phyloP scores from a whole-genome alignment of 1,140 invertebrate species.

The Sitodiplosis mosellana region DNA sequence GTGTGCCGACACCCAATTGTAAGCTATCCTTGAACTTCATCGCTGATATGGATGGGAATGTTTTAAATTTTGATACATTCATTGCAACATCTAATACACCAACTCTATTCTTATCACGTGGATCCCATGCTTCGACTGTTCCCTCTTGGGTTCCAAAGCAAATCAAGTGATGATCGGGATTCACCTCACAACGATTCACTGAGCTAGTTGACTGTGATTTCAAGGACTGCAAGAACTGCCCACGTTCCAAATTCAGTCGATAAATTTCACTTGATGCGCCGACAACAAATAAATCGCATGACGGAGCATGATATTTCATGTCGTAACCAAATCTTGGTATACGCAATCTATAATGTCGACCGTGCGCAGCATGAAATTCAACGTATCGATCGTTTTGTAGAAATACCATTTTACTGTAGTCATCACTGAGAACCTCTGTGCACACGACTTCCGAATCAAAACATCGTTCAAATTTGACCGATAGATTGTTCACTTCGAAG shows the following conservation, averaged over 20 bases:
- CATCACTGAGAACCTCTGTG: constrained; percentile 74
- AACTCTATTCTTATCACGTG: constrained; percentile 52
- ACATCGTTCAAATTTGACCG: constrained; percentile 96
- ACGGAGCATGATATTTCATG: constrained; percentile 74
- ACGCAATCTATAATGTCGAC: constrained; percentile 74
- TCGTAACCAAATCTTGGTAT: constrained; percentile 94
- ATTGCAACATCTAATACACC: constrained; percentile 74
- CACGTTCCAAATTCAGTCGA: constrained; percentile 87
- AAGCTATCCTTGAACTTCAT: constrained; percentile 67
- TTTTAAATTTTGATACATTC: constrained; percentile 25
- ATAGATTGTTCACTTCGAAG: constrained; percentile 89
- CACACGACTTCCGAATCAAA: constrained; percentile 88
- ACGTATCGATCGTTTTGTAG: constrained; percentile 74
- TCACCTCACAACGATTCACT: constrained; percentile 75
- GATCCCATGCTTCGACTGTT: constrained; percentile 91
- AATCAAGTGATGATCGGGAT: constrained; percentile 75
- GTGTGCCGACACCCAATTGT: constrained; percentile 78
- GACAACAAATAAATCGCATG: constrained; percentile 84
- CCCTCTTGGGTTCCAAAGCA: constrained; percentile 81
- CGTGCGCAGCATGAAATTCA: constrained; percentile 87
- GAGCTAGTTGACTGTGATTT: constrained; percentile 45
- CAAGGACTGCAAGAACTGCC: constrained; percentile 77
- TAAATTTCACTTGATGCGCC: constrained; percentile 80
- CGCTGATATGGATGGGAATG: constrained; percentile 30
- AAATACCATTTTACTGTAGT: constrained; percentile 75